A percentile compares a stretch with the other conserved stretches of the same genome.
phyloP scores from a whole-genome alignment of 2,888 invertebrate genomes.

The Campopleginae sp. region DNA sequence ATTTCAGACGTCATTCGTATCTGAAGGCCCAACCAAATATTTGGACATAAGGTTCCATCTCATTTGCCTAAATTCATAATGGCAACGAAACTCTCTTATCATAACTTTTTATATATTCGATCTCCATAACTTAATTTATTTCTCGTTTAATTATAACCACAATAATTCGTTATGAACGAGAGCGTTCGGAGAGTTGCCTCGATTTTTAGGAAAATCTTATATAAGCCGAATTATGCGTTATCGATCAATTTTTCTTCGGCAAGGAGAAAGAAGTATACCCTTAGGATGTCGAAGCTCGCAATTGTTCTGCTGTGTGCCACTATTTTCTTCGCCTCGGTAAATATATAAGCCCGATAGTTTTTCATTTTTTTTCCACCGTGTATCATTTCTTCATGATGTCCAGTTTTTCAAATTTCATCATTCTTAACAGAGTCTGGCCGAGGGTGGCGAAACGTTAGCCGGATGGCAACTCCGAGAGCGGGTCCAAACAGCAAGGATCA shows the following conservation, averaged over 20 bases:
- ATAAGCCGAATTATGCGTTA: background rate
- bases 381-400: too few relatives aligned
- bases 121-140: background rate
- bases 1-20: too few relatives aligned
- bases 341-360: background rate
- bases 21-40: too few relatives aligned
- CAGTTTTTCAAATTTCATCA: too few relatives aligned
- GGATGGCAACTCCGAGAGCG: background rate
- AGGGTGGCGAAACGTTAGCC: too few relatives aligned
- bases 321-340: background rate
- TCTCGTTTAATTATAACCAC: background rate
- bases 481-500: background rate
- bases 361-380: background rate
- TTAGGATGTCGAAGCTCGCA: background rate
- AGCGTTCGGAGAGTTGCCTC: background rate
- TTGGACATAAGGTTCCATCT: too few relatives aligned
- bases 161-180: background rate
- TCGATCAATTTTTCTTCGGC: background rate
- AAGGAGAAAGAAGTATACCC: background rate
- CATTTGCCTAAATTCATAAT: background rate
- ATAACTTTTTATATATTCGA: background rate
- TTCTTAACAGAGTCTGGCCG: too few relatives aligned
- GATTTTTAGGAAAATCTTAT: background rate
- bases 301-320: background rate
- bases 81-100: background rate